Evolutionary conservation across 2,113 vertebrate species (phyloP).

Genomic region (Catharus minimus): DNA sequence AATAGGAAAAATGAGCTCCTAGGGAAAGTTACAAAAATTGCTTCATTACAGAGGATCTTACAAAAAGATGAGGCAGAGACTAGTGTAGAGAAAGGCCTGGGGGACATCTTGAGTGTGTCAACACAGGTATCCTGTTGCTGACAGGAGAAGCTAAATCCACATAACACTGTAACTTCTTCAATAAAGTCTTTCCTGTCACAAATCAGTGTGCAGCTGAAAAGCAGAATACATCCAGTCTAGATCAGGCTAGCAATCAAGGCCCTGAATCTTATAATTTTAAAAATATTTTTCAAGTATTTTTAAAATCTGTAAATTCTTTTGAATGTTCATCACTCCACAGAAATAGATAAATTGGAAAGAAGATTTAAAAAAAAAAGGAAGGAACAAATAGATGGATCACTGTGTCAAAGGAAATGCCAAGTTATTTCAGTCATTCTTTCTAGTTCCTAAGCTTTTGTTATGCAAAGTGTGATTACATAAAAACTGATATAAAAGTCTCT

Average conservation of each 20-base stretch:
- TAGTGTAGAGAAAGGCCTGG: not conserved
- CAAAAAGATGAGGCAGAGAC: not conserved
- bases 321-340: not conserved
- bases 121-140: not conserved
- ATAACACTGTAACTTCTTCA: not conserved
- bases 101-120: not conserved
- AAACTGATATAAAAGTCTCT: not conserved
- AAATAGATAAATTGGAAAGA: not conserved
- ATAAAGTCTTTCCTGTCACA: not conserved
- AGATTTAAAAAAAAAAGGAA: not conserved
- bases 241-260: not conserved
- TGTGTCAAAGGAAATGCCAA: not conserved
- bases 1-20: slow-evolving; percentile 31
- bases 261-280: not conserved
- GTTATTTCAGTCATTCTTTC: not conserved
- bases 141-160: not conserved
- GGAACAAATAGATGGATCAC: not conserved
- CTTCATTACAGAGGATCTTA: not conserved
- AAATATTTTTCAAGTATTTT: not conserved
- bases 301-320: not conserved
- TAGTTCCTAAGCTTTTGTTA: not conserved
- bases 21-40: not conserved
- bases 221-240: not conserved
- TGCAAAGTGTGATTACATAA: not conserved
- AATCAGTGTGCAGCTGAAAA: not conserved